Conservation (phyloP, 2,113 vertebrate species). For the Pomatostomus ruficeps region DNA sequence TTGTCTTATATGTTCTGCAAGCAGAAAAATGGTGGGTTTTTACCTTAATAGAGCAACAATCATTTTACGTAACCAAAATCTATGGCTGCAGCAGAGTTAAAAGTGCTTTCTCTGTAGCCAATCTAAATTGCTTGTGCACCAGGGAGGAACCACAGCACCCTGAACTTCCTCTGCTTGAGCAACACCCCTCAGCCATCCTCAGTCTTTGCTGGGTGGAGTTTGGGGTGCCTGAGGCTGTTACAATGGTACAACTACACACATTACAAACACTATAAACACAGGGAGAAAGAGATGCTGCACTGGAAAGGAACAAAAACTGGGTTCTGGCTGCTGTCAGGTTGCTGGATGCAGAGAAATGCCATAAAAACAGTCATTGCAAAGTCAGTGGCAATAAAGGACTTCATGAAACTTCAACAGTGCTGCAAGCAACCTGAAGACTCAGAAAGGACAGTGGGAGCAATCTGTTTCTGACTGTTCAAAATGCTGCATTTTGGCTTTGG, state of each 20-base stretch:
- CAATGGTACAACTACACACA: not conserved
- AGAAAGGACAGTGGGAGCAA: not conserved
- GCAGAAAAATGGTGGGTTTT: not conserved
- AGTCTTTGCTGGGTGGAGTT: not conserved
- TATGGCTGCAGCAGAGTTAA: not conserved
- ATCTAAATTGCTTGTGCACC: not conserved
- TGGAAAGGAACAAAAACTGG: not conserved
- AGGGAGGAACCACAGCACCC: not conserved
- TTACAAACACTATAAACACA: not conserved
- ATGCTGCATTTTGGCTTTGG: not conserved
- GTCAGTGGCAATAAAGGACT: not conserved
- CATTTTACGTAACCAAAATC: not conserved
- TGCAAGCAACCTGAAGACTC: not conserved
- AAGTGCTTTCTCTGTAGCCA: not conserved
- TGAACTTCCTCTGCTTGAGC: not conserved
- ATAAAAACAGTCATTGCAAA: not conserved
- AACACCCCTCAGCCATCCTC: not conserved
- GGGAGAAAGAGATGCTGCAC: accelerated
- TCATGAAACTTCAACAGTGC: not conserved
- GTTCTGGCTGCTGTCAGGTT: not conserved
- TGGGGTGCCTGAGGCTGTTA: not conserved
- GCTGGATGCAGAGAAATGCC: not conserved
- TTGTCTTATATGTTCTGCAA: not conserved
- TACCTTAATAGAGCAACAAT: not conserved
- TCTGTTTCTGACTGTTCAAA: not conserved